phyloP scores from a whole-genome alignment of 2,113 vertebrate genomes.

The Dascyllus trimaculatus region DNA sequence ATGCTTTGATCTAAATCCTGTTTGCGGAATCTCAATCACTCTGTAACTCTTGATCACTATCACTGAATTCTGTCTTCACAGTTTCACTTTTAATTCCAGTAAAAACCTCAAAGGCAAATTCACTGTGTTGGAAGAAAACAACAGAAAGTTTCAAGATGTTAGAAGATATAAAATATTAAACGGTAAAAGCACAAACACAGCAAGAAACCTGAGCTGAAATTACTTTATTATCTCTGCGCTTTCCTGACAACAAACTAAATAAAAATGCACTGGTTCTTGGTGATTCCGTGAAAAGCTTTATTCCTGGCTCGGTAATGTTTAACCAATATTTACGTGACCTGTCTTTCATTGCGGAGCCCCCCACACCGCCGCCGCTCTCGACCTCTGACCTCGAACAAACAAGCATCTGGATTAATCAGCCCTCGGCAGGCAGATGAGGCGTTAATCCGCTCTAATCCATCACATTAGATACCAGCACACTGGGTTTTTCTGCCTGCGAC shows the following conservation, averaged over 20 bases:
- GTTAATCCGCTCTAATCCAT: constrained; percentile 79
- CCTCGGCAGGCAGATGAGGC: constrained; percentile 48
- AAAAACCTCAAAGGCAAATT: too few species aligned
- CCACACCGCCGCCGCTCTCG: not conserved
- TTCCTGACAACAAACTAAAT: not conserved
- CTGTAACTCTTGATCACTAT: too few species aligned
- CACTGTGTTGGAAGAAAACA: too few species aligned
- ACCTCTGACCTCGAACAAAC: constrained; percentile 60
- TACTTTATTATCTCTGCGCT: not conserved
- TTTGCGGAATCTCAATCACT: too few species aligned
- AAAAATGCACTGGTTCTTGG: too few species aligned
- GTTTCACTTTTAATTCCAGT: too few species aligned
- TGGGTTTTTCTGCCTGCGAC: constrained; percentile 34
- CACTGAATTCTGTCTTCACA: too few species aligned
- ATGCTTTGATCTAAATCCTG: too few species aligned
- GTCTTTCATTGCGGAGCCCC: not conserved
- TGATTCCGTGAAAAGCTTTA: not conserved
- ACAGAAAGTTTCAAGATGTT: too few species aligned
- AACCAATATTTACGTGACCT: constrained; percentile 16
- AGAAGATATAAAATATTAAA: too few species aligned
- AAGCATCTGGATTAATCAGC: constrained; percentile 70
- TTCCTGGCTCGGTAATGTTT: not conserved
- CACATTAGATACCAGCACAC: constrained; percentile 70
- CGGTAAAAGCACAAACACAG: too few species aligned
- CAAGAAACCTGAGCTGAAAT: too few species aligned